phyloP scores from a whole-genome alignment of 2,888 invertebrate genomes.

The Epinotia brunnichana region DNA sequence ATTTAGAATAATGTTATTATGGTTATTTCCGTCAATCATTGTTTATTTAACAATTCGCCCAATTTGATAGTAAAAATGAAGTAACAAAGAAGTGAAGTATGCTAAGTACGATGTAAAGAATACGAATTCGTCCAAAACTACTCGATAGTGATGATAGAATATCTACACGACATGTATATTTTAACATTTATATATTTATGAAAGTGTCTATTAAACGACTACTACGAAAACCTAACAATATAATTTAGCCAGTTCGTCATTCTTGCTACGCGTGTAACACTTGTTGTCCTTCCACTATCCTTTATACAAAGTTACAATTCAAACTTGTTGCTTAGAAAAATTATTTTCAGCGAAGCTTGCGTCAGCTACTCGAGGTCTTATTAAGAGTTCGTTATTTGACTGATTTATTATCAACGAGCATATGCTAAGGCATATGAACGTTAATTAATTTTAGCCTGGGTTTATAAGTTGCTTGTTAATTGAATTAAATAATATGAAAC shows the following conservation, averaged over 20 bases:
- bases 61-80: too few relatives aligned
- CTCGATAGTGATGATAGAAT: too few relatives aligned
- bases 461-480: constrained; percentile 16
- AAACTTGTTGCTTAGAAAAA: constrained; percentile 41
- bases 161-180: too few relatives aligned
- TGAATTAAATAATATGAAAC: constrained; percentile 1
- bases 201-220: too few relatives aligned
- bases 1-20: too few relatives aligned
- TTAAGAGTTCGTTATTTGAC: constrained; percentile 8
- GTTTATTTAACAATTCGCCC: too few relatives aligned
- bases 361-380: constrained; percentile 12
- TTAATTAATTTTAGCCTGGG: background rate
- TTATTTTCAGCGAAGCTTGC: constrained; percentile 21
- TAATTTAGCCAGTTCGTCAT: background rate
- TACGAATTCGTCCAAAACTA: too few relatives aligned
- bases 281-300: constrained; percentile 42
- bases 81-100: too few relatives aligned
- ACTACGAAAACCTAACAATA: background rate
- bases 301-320: constrained; percentile 39
- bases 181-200: too few relatives aligned
- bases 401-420: constrained; percentile 21
- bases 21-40: too few relatives aligned
- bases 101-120: too few relatives aligned
- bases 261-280: constrained; percentile 13
- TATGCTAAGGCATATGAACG: constrained; percentile 3